phyloP scores from a whole-genome alignment of 2,888 invertebrate species.

The Rugalucina vietnamica region DNA sequence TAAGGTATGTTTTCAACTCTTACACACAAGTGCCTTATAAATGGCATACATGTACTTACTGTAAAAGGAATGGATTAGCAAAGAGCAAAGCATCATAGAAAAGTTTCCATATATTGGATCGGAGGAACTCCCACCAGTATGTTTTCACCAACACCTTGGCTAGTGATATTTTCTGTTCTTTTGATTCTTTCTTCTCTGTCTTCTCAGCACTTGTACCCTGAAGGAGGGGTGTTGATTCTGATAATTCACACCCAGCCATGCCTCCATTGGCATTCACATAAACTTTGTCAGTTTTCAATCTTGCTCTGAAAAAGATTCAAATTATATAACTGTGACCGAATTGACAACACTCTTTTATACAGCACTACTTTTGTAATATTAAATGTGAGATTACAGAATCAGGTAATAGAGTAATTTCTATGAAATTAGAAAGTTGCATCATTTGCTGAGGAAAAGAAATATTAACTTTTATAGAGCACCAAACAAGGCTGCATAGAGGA shows the following conservation, averaged over 20 bases:
- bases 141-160: constrained; percentile 70
- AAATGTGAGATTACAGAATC: too few relatives aligned
- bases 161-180: constrained; percentile 67
- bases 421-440: too few relatives aligned
- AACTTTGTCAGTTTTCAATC: neutral
- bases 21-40: too few relatives aligned
- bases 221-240: constrained; percentile 64
- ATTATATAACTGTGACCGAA: too few relatives aligned
- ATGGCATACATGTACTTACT: constrained; percentile 34
- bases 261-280: neutral
- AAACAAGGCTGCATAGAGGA: too few relatives aligned
- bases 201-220: constrained; percentile 34
- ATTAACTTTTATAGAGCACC: too few relatives aligned
- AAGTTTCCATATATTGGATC: constrained; percentile 74
- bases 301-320: constrained; percentile 4
- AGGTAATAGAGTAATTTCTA: too few relatives aligned
- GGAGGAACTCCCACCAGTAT: constrained; percentile 73
- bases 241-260: constrained; percentile 9
- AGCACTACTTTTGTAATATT: too few relatives aligned
- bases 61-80: constrained; percentile 64
- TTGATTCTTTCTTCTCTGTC: constrained; percentile 20
- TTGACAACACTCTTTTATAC: too few relatives aligned
- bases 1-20: too few relatives aligned
- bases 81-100: constrained; percentile 73
- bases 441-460: too few relatives aligned